Evolutionary conservation across 2,797 vertebrate genomes (phyloP).

Genomic region (Thamnophis elegans): DNA sequence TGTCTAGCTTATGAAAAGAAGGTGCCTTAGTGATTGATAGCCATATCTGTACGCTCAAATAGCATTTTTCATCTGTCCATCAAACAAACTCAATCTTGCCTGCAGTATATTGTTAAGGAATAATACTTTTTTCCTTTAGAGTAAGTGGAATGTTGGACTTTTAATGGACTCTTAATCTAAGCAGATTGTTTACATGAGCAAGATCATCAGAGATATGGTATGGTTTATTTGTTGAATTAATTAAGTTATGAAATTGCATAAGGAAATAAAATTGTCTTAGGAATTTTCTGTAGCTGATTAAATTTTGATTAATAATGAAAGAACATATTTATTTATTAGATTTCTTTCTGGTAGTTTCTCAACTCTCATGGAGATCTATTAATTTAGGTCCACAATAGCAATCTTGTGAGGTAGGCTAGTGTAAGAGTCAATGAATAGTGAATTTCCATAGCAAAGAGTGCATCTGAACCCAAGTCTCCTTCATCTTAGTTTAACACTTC

Average conservation of each 20-base stretch:
- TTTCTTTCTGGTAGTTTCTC: no score
- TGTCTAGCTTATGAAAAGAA: background rate
- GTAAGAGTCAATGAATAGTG: no score
- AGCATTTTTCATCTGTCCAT: background rate
- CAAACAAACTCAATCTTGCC: background rate
- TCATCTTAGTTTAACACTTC: no score
- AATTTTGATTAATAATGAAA: constrained; percentile 8
- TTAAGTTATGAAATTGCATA: background rate
- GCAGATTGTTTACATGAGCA: background rate
- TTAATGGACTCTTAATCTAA: background rate
- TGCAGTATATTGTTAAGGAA: background rate
- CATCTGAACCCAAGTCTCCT: no score
- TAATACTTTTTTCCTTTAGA: background rate
- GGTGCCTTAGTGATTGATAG: background rate
- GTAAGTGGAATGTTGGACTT: background rate
- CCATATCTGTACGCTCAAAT: background rate
- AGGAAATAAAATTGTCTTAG: background rate
- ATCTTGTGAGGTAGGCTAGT: no score
- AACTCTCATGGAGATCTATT: no score
- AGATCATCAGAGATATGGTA: background rate
- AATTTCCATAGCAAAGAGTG: no score
- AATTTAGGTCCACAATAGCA: no score
- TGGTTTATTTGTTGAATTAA: background rate
- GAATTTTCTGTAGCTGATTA: background rate
- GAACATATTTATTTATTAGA: background rate